These are phyloP conservation scores for Hydropsyche betteni DNA, from an alignment of 2,888 invertebrate species.

Conservation along the genomic window DNA sequence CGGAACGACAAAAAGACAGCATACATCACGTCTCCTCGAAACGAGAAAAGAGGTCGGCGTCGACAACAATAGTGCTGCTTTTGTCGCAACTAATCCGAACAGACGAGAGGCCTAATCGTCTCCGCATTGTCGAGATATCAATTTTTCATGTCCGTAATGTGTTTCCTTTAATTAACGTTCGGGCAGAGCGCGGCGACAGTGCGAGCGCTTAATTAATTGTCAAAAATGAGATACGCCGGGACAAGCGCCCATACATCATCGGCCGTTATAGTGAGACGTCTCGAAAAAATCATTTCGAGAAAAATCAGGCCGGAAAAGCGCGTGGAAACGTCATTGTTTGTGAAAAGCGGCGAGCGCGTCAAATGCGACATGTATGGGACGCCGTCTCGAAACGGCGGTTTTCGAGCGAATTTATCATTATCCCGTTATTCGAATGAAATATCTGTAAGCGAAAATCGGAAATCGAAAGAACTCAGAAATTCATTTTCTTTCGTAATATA, in stretches of 20 bases:
- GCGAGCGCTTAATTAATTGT: constrained; percentile 42
- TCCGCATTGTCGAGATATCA: constrained; percentile 42
- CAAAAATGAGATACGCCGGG: constrained; percentile 38
- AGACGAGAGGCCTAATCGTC: constrained; percentile 41
- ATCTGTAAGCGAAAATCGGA: no score
- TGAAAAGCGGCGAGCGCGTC: no score
- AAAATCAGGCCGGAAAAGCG: no score
- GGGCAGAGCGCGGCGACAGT: constrained; percentile 25
- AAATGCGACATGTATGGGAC: no score
- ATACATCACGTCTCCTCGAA: constrained; percentile 27
- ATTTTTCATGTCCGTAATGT: constrained; percentile 41
- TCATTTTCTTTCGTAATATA: no score
- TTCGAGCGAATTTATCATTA: no score
- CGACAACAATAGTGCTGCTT: constrained; percentile 11
- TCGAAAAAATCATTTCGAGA: no score
- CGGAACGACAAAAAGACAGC: constrained; percentile 34
- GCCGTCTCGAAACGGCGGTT: no score
- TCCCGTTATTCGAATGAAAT: no score
- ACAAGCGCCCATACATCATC: constrained; percentile 28
- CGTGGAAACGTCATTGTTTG: no score
- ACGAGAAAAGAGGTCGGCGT: no score
- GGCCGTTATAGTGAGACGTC: constrained; percentile 1
- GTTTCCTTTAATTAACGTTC: constrained; percentile 43
- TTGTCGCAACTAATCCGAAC: constrained; percentile 37
- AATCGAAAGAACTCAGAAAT: no score